Evolutionary conservation across 2,797 vertebrate species (phyloP).

Genomic region (Clarias fuscus): DNA sequence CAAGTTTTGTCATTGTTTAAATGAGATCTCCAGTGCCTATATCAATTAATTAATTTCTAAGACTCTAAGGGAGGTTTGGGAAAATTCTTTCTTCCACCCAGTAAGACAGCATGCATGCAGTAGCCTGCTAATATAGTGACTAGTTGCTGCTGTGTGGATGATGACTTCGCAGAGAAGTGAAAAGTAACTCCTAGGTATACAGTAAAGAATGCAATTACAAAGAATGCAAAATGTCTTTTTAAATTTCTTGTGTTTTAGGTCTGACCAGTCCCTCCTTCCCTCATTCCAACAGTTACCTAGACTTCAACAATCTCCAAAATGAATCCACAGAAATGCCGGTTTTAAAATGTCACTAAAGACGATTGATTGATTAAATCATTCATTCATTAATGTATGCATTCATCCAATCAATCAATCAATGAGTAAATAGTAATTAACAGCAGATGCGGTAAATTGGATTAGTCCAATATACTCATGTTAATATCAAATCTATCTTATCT

Average conservation of each 20-base stretch:
- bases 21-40: neutral
- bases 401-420: neutral
- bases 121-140: neutral
- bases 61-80: neutral
- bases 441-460: neutral
- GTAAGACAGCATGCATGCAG: neutral
- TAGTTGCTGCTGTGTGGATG: neutral
- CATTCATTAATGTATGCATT: no score
- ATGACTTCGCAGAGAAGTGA: neutral
- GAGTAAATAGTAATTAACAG: neutral
- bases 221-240: neutral
- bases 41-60: neutral
- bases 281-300: neutral
- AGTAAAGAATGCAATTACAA: neutral
- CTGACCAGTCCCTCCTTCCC: neutral
- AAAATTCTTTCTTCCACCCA: neutral
- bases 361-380: no score
- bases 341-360: neutral
- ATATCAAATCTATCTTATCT: neutral
- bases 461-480: neutral
- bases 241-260: neutral
- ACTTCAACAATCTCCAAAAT: neutral
- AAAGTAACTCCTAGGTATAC: neutral
- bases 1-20: neutral
- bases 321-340: neutral